Conservation (phyloP, 2,888 invertebrate species). For the Orthonevra nobilis region DNA sequence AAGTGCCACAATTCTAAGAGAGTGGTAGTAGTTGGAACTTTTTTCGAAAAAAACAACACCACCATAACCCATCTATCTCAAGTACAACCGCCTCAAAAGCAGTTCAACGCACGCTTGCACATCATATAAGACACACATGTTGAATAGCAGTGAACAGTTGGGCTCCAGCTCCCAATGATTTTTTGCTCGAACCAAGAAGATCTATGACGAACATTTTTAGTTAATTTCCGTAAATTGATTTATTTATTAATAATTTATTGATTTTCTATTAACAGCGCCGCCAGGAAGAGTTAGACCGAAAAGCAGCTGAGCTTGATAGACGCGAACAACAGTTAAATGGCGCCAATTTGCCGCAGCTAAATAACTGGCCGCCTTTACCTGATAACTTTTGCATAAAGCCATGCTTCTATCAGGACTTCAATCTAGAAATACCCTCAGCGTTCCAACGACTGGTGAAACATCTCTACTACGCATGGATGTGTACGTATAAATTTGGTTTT, state of each 20-base stretch:
- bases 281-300: constrained; percentile 94
- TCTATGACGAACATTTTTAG: too few relatives aligned
- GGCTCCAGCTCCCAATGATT: too few relatives aligned
- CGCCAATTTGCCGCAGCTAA: constrained; percentile 85
- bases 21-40: too few relatives aligned
- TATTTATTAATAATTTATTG: not conserved
- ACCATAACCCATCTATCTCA: too few relatives aligned
- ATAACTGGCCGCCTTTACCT: constrained; percentile 99
- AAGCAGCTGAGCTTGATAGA: constrained; percentile 92
- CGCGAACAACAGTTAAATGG: constrained; percentile 91
- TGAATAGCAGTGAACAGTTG: too few relatives aligned
- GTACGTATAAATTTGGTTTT: constrained; percentile 89
- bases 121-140: too few relatives aligned
- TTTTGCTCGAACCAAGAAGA: too few relatives aligned
- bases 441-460: constrained; percentile 98
- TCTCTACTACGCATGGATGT: constrained; percentile 98
- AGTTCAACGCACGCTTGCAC: too few relatives aligned
- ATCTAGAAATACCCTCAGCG: constrained; percentile 98
- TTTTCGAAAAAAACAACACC: too few relatives aligned
- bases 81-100: too few relatives aligned
- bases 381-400: constrained; percentile 96
- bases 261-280: constrained; percentile 82
- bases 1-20: too few relatives aligned
- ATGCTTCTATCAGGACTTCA: constrained; percentile 99
- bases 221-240: too few relatives aligned